These are phyloP conservation scores for Lepidonotus clava DNA, from an alignment of 2,888 invertebrate genomes.

Conservation along the genomic window DNA sequence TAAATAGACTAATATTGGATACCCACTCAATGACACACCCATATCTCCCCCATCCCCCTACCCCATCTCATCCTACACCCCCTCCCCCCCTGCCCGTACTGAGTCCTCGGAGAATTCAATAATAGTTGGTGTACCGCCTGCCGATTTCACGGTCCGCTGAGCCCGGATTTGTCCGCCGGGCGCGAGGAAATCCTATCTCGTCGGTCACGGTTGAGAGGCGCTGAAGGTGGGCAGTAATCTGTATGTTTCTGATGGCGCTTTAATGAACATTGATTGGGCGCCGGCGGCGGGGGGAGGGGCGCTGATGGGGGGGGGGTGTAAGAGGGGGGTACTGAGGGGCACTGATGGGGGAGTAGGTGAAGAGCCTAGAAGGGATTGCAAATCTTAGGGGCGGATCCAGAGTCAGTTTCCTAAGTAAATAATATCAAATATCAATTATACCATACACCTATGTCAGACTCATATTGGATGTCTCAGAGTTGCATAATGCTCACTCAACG, in stretches of 20 bases:
- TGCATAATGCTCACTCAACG: too few species aligned
- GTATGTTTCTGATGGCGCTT: conserved; percentile 50
- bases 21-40: background rate
- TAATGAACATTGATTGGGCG: conserved; percentile 36
- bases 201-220: background rate
- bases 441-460: too few species aligned
- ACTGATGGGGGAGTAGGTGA: too few species aligned
- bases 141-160: background rate
- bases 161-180: conserved; percentile 29
- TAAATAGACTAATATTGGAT: background rate
- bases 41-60: background rate
- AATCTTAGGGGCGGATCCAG: too few species aligned
- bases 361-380: too few species aligned
- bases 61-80: background rate
- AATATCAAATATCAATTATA: too few species aligned
- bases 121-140: background rate
- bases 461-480: too few species aligned
- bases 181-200: conserved; percentile 51
- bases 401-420: too few species aligned
- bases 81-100: background rate
- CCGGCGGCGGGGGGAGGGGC: background rate
- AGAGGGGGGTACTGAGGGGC: too few species aligned
- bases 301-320: too few species aligned
- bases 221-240: conserved; percentile 27
- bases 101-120: background rate